These are phyloP conservation scores for Platalea minor DNA, from an alignment of 2,797 vertebrate species.

Conservation along the genomic window DNA sequence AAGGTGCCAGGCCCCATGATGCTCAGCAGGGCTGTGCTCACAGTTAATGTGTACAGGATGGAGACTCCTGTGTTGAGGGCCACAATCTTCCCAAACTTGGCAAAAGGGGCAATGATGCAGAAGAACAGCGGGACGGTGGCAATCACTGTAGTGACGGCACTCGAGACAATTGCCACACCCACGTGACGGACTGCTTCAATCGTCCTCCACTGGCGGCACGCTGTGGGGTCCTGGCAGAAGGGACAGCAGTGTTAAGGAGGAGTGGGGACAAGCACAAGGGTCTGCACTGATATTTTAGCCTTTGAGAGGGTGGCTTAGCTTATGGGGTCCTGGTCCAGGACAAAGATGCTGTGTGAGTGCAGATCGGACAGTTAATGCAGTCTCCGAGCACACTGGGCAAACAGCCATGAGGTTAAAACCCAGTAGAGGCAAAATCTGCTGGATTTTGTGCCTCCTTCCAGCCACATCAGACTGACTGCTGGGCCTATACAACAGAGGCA, in stretches of 20 bases:
- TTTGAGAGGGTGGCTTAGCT: not conserved
- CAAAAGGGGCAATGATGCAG: slow-evolving; percentile 96
- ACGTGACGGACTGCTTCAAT: slow-evolving; percentile 89
- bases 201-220: slow-evolving; percentile 83
- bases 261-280: not conserved
- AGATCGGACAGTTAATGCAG: fast-evolving
- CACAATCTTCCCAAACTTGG: slow-evolving; percentile 97
- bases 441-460: not conserved
- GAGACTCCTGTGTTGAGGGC: slow-evolving; percentile 95
- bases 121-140: slow-evolving; percentile 95
- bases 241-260: not conserved
- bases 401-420: not conserved
- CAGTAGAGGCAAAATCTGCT: not conserved
- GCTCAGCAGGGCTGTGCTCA: slow-evolving; percentile 89
- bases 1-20: slow-evolving; percentile 86
- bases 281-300: fast-evolving
- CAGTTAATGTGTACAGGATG: slow-evolving; percentile 90
- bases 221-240: slow-evolving; percentile 74
- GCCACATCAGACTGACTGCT: not conserved
- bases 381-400: not conserved
- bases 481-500: not conserved
- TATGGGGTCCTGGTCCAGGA: fast-evolving
- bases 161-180: slow-evolving; percentile 94
- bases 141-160: slow-evolving; percentile 91
- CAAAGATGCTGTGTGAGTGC: fast-evolving